Conservation (phyloP, 35 echinoderm and acorn worm genomes). For the Heliocidaris tuberculata region DNA sequence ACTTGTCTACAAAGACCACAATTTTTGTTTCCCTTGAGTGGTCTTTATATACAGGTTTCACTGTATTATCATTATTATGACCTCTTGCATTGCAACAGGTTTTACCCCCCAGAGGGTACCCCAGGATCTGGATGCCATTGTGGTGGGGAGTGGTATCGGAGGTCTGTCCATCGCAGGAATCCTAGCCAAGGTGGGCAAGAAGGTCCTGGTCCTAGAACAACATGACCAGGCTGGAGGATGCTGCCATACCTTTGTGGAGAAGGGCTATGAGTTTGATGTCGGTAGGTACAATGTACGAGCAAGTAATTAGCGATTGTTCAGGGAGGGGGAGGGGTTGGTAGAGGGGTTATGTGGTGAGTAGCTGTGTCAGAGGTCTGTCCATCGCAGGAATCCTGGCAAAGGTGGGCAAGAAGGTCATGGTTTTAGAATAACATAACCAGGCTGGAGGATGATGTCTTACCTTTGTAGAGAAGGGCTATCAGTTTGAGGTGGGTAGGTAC, state of each 20-base stretch:
- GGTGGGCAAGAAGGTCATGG: slow-evolving; percentile 91
- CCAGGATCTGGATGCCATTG: slow-evolving; percentile 82
- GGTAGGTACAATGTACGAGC: slow-evolving; percentile 55
- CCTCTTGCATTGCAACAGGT: slow-evolving; percentile 34
- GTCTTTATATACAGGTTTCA: too few species aligned
- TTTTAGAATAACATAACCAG: slow-evolving; percentile 96
- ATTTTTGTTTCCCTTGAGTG: too few species aligned
- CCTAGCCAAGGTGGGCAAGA: slow-evolving; percentile 85
- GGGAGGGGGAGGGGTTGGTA: too few species aligned
- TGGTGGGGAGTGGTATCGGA: slow-evolving; percentile 96
- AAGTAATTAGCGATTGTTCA: too few species aligned
- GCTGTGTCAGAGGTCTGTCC: slow-evolving; percentile 88
- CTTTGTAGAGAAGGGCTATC: slow-evolving; percentile 88
- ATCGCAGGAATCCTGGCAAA: slow-evolving; percentile 71
- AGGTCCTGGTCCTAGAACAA: slow-evolving; percentile 93
- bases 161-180: slow-evolving; percentile 75
- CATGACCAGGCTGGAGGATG: slow-evolving; percentile 99
- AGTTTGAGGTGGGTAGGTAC: slow-evolving; percentile 98
- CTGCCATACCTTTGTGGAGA: slow-evolving; percentile 92
- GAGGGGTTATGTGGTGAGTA: background rate
- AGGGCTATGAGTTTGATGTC: slow-evolving; percentile 99
- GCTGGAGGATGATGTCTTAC: slow-evolving; percentile 93
- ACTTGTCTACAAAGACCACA: too few species aligned
- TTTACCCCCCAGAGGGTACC: slow-evolving; percentile 83
- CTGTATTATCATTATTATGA: too few species aligned